phyloP scores from a whole-genome alignment of 2,113 vertebrate species.

The Globicephala melas region DNA sequence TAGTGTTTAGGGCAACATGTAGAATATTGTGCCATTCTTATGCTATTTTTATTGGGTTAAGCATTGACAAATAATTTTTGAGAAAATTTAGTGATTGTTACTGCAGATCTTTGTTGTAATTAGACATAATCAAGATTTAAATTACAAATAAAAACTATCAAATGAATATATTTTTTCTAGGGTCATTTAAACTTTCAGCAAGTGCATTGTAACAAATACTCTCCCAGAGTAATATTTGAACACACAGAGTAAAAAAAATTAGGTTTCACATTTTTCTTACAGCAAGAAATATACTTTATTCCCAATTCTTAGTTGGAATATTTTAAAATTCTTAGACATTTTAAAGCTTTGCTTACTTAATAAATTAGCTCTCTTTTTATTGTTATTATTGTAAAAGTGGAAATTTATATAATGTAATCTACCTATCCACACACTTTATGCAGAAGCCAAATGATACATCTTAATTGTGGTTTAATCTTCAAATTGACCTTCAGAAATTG shows the following conservation, averaged over 20 bases:
- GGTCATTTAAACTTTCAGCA: not conserved
- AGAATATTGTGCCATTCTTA: not conserved
- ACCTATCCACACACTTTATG: not conserved
- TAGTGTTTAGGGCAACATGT: not conserved
- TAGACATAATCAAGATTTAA: not conserved
- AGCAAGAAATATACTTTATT: not conserved
- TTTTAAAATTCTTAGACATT: not conserved
- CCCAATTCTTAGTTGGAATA: not conserved
- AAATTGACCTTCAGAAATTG: not conserved
- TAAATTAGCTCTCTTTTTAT: not conserved
- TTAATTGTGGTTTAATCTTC: not conserved
- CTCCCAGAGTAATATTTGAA: not conserved
- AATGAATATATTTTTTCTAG: not conserved
- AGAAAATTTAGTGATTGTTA: not conserved
- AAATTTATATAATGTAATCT: not conserved
- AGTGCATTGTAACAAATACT: not conserved
- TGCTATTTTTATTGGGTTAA: not conserved
- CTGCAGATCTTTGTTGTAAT: too few species aligned
- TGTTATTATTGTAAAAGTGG: not conserved
- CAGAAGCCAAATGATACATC: not conserved
- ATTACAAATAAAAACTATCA: not conserved
- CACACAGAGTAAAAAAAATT: not conserved
- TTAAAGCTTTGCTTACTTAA: not conserved
- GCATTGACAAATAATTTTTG: not conserved
- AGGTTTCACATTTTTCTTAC: not conserved